These are phyloP conservation scores for Vireo griseus DNA, from an alignment of 2,797 vertebrate genomes.

Conservation along the genomic window DNA sequence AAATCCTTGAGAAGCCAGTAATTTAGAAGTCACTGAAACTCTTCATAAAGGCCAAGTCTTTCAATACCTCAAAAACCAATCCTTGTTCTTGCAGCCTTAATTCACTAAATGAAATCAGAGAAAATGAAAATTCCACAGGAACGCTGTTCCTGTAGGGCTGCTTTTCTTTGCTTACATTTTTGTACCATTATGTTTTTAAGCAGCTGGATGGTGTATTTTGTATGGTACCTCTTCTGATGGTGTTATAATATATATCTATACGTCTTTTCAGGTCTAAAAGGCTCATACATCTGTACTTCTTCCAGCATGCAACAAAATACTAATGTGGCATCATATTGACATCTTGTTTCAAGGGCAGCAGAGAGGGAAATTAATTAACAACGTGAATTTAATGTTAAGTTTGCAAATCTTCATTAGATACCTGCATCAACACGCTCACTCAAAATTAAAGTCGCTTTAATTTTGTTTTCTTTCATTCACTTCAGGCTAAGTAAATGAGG, in stretches of 20 bases:
- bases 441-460: slow-evolving; percentile 3
- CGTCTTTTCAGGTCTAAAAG: neutral
- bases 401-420: neutral
- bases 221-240: neutral
- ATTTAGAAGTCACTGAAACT: neutral
- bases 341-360: neutral
- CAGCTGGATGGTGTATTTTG: neutral
- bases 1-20: neutral
- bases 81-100: neutral
- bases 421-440: neutral
- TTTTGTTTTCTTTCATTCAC: slow-evolving; percentile 30
- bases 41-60: neutral
- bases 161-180: neutral
- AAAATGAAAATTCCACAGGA: neutral
- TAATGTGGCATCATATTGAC: neutral
- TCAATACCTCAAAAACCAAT: neutral
- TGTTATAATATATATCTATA: neutral
- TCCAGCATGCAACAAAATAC: neutral
- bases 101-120: neutral
- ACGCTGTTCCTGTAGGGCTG: neutral
- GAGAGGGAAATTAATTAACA: neutral
- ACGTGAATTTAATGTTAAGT: neutral
- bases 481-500: neutral
- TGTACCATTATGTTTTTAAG: neutral
- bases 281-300: neutral